phyloP scores from a whole-genome alignment of 1,140 invertebrate genomes.

The Diorhabda carinulata region DNA sequence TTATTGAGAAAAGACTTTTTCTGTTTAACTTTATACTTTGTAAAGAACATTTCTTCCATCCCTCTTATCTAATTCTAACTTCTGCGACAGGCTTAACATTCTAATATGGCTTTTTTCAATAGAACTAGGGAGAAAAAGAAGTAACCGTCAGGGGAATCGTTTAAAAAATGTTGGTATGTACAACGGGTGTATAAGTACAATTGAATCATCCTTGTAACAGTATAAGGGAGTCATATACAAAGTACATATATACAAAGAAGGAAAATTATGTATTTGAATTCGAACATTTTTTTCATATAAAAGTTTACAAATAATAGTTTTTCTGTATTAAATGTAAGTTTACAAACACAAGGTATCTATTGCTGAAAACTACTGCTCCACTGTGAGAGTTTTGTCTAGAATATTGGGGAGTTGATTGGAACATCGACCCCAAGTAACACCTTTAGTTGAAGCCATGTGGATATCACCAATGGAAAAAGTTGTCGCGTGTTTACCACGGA shows the following conservation, averaged over 20 bases:
- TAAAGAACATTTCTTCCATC: conserved; percentile 8
- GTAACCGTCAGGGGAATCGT: not conserved
- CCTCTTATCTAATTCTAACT: conserved; percentile 11
- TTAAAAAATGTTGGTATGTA: conserved; percentile 1
- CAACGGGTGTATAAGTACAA: not conserved
- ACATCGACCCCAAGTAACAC: too few relatives aligned
- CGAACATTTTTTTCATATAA: too few relatives aligned
- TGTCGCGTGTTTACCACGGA: too few relatives aligned
- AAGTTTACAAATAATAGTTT: too few relatives aligned
- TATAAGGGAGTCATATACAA: not conserved
- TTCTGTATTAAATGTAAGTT: too few relatives aligned
- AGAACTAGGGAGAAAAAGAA: not conserved
- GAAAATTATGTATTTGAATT: too few relatives aligned
- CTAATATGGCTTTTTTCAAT: conserved; percentile 7
- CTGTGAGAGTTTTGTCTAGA: too few relatives aligned
- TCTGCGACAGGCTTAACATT: conserved; percentile 7
- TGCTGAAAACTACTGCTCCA: too few relatives aligned
- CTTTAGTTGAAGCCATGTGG: too few relatives aligned
- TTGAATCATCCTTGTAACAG: not conserved
- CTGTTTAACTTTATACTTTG: conserved; percentile 29
- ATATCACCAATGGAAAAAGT: too few relatives aligned
- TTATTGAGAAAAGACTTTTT: conserved; percentile 14
- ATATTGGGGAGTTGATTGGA: too few relatives aligned
- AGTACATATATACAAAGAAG: not conserved
- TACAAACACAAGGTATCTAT: too few relatives aligned